These are phyloP conservation scores for Cervus canadensis DNA, from an alignment of 2,113 vertebrate genomes.

Conservation along the genomic window DNA sequence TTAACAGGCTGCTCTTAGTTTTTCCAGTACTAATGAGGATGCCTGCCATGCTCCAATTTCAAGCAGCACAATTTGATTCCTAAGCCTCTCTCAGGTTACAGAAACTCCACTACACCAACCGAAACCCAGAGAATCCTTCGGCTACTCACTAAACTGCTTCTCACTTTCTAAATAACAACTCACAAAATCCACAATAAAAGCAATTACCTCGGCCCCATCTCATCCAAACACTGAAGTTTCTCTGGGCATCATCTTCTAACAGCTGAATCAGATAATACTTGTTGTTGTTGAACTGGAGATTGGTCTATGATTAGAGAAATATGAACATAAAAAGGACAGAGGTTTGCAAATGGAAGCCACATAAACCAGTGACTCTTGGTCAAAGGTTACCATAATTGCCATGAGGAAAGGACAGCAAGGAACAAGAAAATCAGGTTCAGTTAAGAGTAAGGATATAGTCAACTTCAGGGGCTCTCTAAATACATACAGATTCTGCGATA, in stretches of 20 bases:
- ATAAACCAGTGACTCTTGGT: background rate
- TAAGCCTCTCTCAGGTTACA: background rate
- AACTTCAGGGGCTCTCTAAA: conserved; percentile 90
- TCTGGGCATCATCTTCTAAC: conserved; percentile 84
- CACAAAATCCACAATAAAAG: background rate
- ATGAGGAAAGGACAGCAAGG: background rate
- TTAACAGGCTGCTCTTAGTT: background rate
- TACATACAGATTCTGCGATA: conserved; percentile 98
- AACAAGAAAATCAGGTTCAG: background rate
- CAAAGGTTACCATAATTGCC: background rate
- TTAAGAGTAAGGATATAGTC: background rate
- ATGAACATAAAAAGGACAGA: background rate
- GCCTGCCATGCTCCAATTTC: background rate
- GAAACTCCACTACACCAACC: background rate
- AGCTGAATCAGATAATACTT: conserved; percentile 94
- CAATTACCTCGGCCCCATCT: conserved; percentile 90
- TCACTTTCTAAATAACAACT: background rate
- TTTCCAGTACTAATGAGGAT: background rate
- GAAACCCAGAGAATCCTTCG: background rate
- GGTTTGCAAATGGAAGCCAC: background rate
- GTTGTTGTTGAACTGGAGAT: conserved; percentile 94
- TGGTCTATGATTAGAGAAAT: conserved; percentile 82
- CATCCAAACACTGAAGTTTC: conserved; percentile 89
- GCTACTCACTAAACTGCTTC: background rate
- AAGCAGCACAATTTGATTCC: background rate